Conservation (phyloP, 2,113 vertebrate species). For the human region DNA sequence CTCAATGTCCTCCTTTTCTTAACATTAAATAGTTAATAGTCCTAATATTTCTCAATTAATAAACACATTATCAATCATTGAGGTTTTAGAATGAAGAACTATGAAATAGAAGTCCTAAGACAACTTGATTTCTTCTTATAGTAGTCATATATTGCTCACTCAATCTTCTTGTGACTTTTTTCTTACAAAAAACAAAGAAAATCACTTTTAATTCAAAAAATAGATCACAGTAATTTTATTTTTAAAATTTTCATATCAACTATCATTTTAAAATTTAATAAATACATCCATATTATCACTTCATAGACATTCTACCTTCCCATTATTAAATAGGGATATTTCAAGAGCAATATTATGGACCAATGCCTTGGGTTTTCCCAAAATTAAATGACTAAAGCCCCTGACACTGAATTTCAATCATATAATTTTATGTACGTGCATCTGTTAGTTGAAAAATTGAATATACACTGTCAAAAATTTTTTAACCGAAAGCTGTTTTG, state of each 20-base stretch:
- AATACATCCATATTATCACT: constrained; percentile 31
- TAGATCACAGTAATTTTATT: constrained; percentile 26
- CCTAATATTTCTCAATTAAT: constrained; percentile 9
- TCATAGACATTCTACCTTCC: background rate
- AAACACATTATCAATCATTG: background rate
- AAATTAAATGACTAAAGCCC: constrained; percentile 76
- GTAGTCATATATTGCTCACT: background rate
- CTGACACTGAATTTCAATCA: constrained; percentile 80
- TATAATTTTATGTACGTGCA: constrained; percentile 79
- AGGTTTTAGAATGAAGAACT: constrained; percentile 7
- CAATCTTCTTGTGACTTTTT: constrained; percentile 1
- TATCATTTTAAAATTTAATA: constrained; percentile 7
- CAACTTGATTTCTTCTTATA: background rate
- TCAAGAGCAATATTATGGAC: constrained; percentile 64
- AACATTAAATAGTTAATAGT: background rate
- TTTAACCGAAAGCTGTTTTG: constrained; percentile 80
- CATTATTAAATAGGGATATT: constrained; percentile 59
- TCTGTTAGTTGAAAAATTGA: constrained; percentile 82
- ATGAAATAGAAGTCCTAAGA: background rate
- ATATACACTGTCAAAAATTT: constrained; percentile 81
- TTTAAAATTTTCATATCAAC: background rate
- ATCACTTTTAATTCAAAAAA: background rate
- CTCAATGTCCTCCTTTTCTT: background rate
- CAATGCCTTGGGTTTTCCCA: constrained; percentile 55
- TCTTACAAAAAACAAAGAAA: background rate